Conservation (phyloP, 2,888 invertebrate species). For the Polyommatus icarus region DNA sequence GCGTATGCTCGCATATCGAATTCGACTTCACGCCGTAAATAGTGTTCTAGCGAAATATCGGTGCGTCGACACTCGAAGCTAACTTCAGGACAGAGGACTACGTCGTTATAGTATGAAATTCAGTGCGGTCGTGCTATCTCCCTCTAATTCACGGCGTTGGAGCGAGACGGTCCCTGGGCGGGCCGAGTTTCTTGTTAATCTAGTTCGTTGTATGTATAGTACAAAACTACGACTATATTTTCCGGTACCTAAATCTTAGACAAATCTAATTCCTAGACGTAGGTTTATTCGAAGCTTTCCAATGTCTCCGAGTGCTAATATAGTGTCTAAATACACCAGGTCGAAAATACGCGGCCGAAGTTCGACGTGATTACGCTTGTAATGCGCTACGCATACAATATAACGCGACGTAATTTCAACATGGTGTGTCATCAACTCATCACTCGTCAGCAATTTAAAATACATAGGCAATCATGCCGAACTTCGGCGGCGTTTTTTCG, state of each 20-base stretch:
- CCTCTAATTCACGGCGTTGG: not conserved
- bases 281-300: not conserved
- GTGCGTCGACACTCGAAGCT: not conserved
- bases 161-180: not conserved
- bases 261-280: not conserved
- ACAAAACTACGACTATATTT: slow-evolving; percentile 10
- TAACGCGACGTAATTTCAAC: too few species aligned
- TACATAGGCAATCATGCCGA: too few species aligned
- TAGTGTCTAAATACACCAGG: not conserved
- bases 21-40: not conserved
- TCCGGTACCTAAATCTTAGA: slow-evolving; percentile 5
- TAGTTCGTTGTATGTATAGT: slow-evolving; percentile 18
- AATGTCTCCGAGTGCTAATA: not conserved
- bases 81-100: not conserved
- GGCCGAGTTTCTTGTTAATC: not conserved
- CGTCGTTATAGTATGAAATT: not conserved
- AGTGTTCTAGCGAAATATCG: not conserved
- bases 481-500: too few species aligned
- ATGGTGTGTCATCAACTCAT: too few species aligned
- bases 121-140: not conserved
- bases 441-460: too few species aligned
- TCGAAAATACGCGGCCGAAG: too few species aligned
- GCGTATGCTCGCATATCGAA: too few species aligned
- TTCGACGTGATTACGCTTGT: too few species aligned
- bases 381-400: too few species aligned